Evolutionary conservation across 2,113 vertebrate species (phyloP), one percentile per base, ranked within the genome.

Genomic region (Aldabrachelys gigantea): DNA sequence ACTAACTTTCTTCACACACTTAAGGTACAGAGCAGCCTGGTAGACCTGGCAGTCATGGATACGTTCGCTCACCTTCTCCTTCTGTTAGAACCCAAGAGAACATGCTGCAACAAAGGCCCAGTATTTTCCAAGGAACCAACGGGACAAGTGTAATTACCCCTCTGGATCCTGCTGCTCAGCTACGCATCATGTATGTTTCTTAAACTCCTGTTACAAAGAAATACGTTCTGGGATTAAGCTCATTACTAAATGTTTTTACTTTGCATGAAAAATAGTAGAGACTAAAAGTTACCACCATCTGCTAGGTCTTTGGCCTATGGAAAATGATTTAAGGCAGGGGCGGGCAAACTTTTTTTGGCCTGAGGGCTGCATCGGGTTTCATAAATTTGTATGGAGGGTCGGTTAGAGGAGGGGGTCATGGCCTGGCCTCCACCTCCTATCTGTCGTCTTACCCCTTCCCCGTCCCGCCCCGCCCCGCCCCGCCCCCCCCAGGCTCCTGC

Each of bases 81-180:
- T 99, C 99, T 0, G 98, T 99, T 78, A 98, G 99, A 97, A 98
- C 98, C 29, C 99, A 99, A 97, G 99, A 99, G 59, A 98, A 98
- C 53, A 98, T 99, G 17, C 96, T 99, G 88, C 99, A 99, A 90
- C 99, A 99, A 92, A 98, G 99, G 89, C 99, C 99, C n/a, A 99
- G 99, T 93, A 99, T 99, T 97, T 99, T 99, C 97, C 99, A 99
- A 96, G 99, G 99, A 96, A 98, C 99, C 95, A 99, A 98, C 41
- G 98, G 98, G 96, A 99, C 99, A 93, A 99, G 99, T 78, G 99
- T 99, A 62, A 99, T 99, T 97, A 99, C 99, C 5, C 98, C 99
- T 85, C 97, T 99, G 97, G 98, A 99, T 92, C 98, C 98, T 75
- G 94, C 98, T 38, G 98, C 98, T 85, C 98, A 98, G 96, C 96